phyloP scores from a whole-genome alignment of 2,113 vertebrate genomes.

The Taxidea taxus region DNA sequence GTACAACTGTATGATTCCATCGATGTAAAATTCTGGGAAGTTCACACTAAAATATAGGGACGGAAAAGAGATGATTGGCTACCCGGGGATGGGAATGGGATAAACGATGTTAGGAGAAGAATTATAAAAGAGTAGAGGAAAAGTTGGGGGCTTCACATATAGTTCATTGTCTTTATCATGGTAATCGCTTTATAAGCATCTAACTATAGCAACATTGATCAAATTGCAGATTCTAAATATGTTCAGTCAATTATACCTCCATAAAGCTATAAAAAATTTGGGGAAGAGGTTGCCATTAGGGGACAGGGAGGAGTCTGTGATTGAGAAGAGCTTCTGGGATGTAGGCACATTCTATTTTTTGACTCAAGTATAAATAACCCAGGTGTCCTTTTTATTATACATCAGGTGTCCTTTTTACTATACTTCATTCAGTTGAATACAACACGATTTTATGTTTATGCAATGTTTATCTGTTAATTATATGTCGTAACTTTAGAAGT shows the following conservation, averaged over 20 bases:
- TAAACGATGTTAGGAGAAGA: not conserved
- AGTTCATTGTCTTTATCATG: not conserved
- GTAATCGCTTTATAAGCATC: not conserved
- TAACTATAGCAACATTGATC: not conserved
- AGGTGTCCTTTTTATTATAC: not conserved
- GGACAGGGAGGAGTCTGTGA: not conserved
- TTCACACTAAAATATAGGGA: not conserved
- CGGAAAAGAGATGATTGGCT: not conserved
- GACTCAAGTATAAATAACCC: not conserved
- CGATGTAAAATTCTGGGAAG: not conserved
- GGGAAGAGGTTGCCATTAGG: not conserved
- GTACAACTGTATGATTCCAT: not conserved
- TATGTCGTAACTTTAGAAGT: not conserved
- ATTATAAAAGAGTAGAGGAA: accelerated
- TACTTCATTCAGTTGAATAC: not conserved
- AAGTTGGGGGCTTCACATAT: not conserved
- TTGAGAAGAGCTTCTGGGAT: not conserved
- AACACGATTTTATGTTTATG: not conserved
- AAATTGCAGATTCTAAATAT: not conserved
- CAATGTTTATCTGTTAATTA: not conserved
- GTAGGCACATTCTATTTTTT: not conserved
- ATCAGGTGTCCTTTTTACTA: not conserved
- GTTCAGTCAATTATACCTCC: not conserved
- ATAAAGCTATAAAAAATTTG: not conserved
- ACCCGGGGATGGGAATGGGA: not conserved